Base-by-base conservation (phyloP, 2,797 vertebrate genomes). In the Ateles fusciceps region DNA sequence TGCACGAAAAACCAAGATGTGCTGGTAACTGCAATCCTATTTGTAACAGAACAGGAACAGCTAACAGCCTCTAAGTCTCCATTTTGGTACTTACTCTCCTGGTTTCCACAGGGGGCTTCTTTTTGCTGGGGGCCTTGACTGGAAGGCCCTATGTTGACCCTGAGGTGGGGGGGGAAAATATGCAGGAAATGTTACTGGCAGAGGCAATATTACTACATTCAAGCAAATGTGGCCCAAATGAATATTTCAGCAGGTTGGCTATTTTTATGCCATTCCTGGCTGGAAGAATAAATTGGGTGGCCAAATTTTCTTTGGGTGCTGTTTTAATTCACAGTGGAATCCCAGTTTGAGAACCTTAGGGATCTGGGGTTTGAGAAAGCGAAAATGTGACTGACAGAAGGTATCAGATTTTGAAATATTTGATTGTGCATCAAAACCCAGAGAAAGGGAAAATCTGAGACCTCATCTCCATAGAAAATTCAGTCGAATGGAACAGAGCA, bases 221-320 rank as follows among this genome's bases (percentile, higher is more conserved):
- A 93, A 89, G 91, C 89, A 96, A 94, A 96, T 21, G 80, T 59
- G 68, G 79, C 78, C 87, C 74, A 80, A 86, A 97, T 98, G 97
- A 97, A 96, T 97, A 97, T 98, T 98, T 98, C 91, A 98, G 97
- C 96, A 97, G 81, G 85, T 79, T 96, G 79, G 96, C 96, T 97
- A 97, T 97, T 97, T 97, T 97, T 97, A 96, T 71, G 94, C 85
- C 71, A 94, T 68, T 88, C 81, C 89, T 97, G 94, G 94, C 96
- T 75, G 80, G 68, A 59, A 93, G 89, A 84, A 59, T 85, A 97
- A 95, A 96, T 33, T 39, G 91, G 86, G 39, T 52, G 76, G 97
- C 97, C 97, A 98, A 94, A 96, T 94, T 94, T 92, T 97, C 96
- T 94, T 86, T 95, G 91, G 96, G 86, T 95, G 92, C 84, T 95